Percentiles rank a stretch among this genome's conserved stretches.
These are phyloP conservation scores for Oscheius myriophilus DNA, from an alignment of 2,888 invertebrate species.

Conservation along the genomic window DNA sequence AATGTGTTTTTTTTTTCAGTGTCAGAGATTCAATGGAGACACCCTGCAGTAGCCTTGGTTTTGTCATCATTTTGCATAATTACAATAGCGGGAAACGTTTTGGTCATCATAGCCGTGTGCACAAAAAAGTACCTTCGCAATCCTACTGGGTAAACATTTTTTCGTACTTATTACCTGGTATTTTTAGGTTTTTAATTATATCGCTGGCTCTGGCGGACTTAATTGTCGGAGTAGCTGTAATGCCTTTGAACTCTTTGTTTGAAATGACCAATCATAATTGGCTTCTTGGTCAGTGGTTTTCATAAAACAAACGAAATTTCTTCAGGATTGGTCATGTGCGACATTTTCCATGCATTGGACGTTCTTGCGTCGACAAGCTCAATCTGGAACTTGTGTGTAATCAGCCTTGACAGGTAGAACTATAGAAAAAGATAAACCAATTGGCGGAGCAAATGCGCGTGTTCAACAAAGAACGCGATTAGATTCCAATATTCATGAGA, in stretches of 20 bases:
- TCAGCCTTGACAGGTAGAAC: slow-evolving; percentile 73
- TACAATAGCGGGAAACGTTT: slow-evolving; percentile 91
- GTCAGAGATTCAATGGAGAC: slow-evolving; percentile 57
- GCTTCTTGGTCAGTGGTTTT: slow-evolving; percentile 57
- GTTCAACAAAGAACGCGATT: not conserved
- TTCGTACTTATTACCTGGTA: not conserved
- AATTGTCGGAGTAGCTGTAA: slow-evolving; percentile 92
- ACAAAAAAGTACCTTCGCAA: slow-evolving; percentile 92
- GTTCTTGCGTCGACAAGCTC: slow-evolving; percentile 97
- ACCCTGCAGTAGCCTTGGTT: slow-evolving; percentile 77
- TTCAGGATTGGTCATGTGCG: slow-evolving; percentile 89
- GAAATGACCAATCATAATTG: slow-evolving; percentile 69
- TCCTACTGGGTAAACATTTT: slow-evolving; percentile 80
- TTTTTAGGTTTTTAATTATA: slow-evolving; percentile 84
- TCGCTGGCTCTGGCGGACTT: slow-evolving; percentile 96
- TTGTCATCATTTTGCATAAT: slow-evolving; percentile 87
- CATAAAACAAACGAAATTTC: not conserved
- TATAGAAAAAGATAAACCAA: not conserved
- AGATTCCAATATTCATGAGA: too few species aligned
- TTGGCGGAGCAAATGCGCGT: too few species aligned
- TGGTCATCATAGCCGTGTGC: slow-evolving; percentile 91
- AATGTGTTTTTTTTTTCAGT: slow-evolving; percentile 5
- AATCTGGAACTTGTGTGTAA: slow-evolving; percentile 95
- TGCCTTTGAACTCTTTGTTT: slow-evolving; percentile 81
- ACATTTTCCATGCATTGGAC: slow-evolving; percentile 95